phyloP scores from a whole-genome alignment of 2,113 vertebrate genomes.

The Tretioscincus oriximinensis region DNA sequence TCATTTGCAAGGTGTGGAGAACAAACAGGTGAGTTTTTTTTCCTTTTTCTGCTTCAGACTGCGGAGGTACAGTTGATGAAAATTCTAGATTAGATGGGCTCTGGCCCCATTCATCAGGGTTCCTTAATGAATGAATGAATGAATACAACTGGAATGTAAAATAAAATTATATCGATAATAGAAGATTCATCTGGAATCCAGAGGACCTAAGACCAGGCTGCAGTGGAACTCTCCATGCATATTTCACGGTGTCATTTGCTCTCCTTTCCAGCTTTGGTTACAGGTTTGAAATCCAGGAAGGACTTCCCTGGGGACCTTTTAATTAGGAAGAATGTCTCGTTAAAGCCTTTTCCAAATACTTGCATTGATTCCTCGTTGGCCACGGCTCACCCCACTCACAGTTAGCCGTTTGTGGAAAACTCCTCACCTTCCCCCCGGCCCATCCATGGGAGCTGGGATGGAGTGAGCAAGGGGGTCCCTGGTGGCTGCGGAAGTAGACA shows the following conservation, averaged over 20 bases:
- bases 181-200: neutral
- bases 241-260: neutral
- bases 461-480: neutral
- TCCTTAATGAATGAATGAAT: no score
- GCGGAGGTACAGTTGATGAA: no score
- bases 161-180: neutral
- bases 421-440: neutral
- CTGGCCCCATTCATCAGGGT: no score
- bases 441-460: neutral
- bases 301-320: neutral
- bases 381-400: neutral
- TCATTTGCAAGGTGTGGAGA: no score
- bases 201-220: neutral
- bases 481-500: neutral
- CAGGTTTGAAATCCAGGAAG: neutral
- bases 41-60: no score
- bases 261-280: neutral
- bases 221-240: neutral
- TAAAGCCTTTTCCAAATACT: conserved; percentile 4
- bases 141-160: neutral
- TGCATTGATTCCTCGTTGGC: neutral
- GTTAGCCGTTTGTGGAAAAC: neutral
- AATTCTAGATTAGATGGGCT: no score
- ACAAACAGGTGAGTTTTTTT: no score
- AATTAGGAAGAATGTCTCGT: conserved; percentile 12